A percentile compares a stretch with the other conserved stretches of the same genome.
Conservation (phyloP, 92 coral and sea anemone species). For the Galaxea fascicularis region DNA sequence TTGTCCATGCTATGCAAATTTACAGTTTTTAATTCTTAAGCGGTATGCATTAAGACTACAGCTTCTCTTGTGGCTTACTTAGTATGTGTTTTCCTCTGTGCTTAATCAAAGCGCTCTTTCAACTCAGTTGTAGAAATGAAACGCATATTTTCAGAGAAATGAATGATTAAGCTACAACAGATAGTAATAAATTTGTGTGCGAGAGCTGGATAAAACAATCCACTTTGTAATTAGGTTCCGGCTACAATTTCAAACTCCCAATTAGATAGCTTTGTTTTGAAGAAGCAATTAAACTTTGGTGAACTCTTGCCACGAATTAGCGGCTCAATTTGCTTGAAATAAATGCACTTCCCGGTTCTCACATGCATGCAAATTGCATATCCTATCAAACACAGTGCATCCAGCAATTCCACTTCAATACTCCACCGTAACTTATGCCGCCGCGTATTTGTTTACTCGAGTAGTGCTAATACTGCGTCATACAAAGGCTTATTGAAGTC, state of each 20-base stretch:
- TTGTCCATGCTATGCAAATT: slow-evolving; percentile 30
- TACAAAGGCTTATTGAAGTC: slow-evolving; percentile 4
- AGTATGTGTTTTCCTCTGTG: no score
- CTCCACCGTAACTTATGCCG: no score
- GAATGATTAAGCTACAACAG: neutral
- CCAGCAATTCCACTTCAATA: no score
- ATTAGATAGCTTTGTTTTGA: slow-evolving; percentile 16
- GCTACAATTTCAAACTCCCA: neutral
- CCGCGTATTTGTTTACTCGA: slow-evolving; percentile 10
- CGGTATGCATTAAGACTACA: neutral
- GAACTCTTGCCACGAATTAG: neutral
- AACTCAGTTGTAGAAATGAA: neutral
- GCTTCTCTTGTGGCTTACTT: no score
- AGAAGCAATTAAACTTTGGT: slow-evolving; percentile 15
- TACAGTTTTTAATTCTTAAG: neutral
- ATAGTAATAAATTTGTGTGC: neutral
- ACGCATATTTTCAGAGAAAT: no score
- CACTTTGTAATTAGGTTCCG: neutral
- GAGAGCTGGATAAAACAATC: neutral
- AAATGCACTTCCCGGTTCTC: neutral
- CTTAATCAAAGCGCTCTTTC: no score
- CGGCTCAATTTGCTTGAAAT: neutral
- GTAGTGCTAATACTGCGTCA: slow-evolving; percentile 9
- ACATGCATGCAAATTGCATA: neutral
- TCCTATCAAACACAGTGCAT: no score